Conservation (phyloP, 2,797 vertebrate species). For the Acipenser transmontanus region DNA sequence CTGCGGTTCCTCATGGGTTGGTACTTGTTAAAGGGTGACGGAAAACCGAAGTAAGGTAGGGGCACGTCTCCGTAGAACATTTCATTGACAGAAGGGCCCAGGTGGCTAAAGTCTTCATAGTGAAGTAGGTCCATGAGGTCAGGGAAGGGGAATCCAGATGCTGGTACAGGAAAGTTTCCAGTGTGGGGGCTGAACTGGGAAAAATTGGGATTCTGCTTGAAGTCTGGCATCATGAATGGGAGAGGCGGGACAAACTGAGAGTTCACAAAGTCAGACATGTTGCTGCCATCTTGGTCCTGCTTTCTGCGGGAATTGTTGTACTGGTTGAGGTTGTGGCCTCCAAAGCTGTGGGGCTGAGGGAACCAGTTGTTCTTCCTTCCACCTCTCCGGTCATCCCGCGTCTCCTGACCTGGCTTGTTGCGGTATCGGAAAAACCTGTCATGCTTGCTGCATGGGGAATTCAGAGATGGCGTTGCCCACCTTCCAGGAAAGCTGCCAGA, state of each 20-base stretch:
- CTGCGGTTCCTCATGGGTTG: slow-evolving; percentile 38
- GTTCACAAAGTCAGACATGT: slow-evolving; percentile 39
- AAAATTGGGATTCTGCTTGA: slow-evolving; percentile 35
- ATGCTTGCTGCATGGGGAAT: neutral
- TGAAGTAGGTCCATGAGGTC: slow-evolving; percentile 43
- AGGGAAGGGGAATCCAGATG: slow-evolving; percentile 24
- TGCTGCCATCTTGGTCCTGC: slow-evolving; percentile 13
- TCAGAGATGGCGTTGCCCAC: slow-evolving; percentile 11
- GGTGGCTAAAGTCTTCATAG: slow-evolving; percentile 29
- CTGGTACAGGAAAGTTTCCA: slow-evolving; percentile 30
- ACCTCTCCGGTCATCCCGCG: slow-evolving; percentile 19
- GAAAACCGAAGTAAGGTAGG: slow-evolving; percentile 33
- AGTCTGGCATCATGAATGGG: slow-evolving; percentile 31
- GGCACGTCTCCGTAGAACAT: slow-evolving; percentile 39
- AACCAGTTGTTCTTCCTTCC: slow-evolving; percentile 27
- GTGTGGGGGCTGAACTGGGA: slow-evolving; percentile 18
- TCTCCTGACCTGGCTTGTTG: slow-evolving; percentile 26
- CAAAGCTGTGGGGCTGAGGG: slow-evolving; percentile 12
- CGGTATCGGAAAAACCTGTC: slow-evolving; percentile 23
- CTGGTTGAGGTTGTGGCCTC: slow-evolving; percentile 9
- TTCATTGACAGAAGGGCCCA: slow-evolving; percentile 35
- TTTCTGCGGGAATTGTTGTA: slow-evolving; percentile 16
- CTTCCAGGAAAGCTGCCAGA: neutral
- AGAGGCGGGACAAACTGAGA: slow-evolving; percentile 40
- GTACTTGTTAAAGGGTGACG: slow-evolving; percentile 17